phyloP scores from a whole-genome alignment of 2,113 vertebrate species.

The Pelecanus crispus region DNA sequence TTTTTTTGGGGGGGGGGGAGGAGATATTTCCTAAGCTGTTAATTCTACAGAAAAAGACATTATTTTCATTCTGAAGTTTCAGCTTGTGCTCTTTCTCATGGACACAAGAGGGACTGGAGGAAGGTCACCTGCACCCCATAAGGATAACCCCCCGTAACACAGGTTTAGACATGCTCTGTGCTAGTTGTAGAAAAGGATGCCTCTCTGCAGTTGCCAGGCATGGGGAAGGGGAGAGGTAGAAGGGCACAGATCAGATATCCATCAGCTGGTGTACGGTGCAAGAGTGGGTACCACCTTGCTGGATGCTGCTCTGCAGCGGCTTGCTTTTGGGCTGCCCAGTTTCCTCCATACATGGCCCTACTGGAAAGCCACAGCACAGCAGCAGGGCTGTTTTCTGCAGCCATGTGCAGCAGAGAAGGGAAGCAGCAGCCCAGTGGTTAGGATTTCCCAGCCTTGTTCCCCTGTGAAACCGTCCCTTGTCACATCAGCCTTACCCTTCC shows the following conservation, averaged over 20 bases:
- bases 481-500: background rate
- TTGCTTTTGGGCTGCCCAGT: background rate
- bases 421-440: too few relatives aligned
- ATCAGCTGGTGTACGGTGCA: accelerated
- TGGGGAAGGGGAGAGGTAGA: background rate
- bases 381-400: background rate
- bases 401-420: accelerated
- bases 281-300: background rate
- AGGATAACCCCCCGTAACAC: background rate
- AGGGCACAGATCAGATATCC: background rate
- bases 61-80: background rate
- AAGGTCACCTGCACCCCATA: background rate
- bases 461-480: background rate
- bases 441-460: background rate
- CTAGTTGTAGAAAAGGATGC: background rate
- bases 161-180: background rate
- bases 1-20: too few relatives aligned
- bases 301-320: background rate
- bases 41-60: background rate
- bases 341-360: accelerated
- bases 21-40: background rate
- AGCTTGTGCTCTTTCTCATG: background rate
- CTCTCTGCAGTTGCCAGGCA: background rate
- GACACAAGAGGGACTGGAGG: background rate
- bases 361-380: background rate